Base-by-base conservation (phyloP, 1,140 invertebrate genomes). In the Aethina tumida region DNA sequence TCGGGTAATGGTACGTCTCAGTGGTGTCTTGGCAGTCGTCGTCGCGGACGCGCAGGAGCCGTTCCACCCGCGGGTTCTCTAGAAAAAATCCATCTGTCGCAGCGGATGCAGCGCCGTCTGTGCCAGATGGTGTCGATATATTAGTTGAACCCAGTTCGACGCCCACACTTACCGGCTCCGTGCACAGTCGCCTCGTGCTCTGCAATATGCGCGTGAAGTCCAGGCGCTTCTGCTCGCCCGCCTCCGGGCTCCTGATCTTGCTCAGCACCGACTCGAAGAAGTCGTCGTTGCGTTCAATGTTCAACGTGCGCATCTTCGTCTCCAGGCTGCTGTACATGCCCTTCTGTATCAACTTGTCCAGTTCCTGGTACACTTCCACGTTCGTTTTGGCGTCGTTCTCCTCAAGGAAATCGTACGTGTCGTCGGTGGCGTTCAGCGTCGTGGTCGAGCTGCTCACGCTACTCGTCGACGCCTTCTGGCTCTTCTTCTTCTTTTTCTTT, bases 321-420 rank as follows among this genome's bases (percentile, higher is more conserved):
- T 60, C 54, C 6, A 62, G 33, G 18, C 35, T 53, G 22, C 38
- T 56, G 43, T 52, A 62, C 41, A 62, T 53, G 2, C 60, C 60
- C 15, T 56, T 52, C 21, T 59, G 57, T 27, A 62, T 62, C 24
- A 61, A 52, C 15, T 52, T 52, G 32, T 62, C 58, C 4, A 62
- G 30, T 41, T 62, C 60, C 29, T 54, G 39, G 0, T 58, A 61
- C 5, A 62, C 48, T 37, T 62, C 60, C 7, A 56, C 39, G 41
- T 59, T 62, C 1, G 60, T 62, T 36, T 60, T 60, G 4, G 55
- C 53, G 5, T 38, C 30, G n/a, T 31, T 34, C 20, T 55, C 47
- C 3, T 39, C 24, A 10, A 58, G 39, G 35, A 56, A 53, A 35
- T 59, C 51, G 19, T 56, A 60, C 2, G 50, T 44, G 29, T 52